Base-by-base conservation (phyloP, 2,113 vertebrate species). In the Python bivittatus region DNA sequence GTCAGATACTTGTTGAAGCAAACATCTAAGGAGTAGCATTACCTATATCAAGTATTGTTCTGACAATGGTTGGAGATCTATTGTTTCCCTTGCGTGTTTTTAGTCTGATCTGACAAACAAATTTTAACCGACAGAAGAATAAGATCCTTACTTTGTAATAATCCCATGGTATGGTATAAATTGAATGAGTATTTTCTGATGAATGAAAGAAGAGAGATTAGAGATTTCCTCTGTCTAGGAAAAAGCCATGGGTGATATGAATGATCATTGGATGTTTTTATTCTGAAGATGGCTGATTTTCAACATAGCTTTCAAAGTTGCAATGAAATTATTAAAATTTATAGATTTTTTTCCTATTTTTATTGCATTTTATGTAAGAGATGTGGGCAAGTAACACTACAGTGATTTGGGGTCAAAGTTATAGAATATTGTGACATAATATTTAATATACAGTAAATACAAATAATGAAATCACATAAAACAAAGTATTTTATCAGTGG, bases 271-370 rank as follows among this genome's bases (percentile, higher is more conserved):
- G 84, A 58, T 72, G 38, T 72, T 44, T 44, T 91, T 83, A 11
- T 91, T 48, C 44, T 29, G 15, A 54, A 23, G 9, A 27, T 54
- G n/a, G 9, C 29, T 91, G 58, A 27, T 38, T 91, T 88, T 61
- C 56, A 57, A 11, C 23, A 60, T 11, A 83, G 61, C 29, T 60
- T 88, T 92, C 52, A 86, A 93, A 83, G 38, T 57, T 79, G 61
- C n/a, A 61, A 86, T 44, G 38, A 86, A 86, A 92, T 88, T 48
- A 44, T 79, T 72, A 88, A n/a, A 85, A 89, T 25, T 10, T 38
- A 90, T 27, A 86, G 23, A 86, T 89, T 79, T 22, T 90, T 86
- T 88, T n/a, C n/a, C 56, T 42, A 87, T 68, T 79, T 84, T 88
- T 42, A 83, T 42, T 57, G 64, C n/a, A 88, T 92, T n/a, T 88